A percentile compares a stretch with the other conserved stretches of the same genome.
These are phyloP conservation scores for Falco punctatus DNA, from an alignment of 2,113 vertebrate genomes.

Conservation along the genomic window DNA sequence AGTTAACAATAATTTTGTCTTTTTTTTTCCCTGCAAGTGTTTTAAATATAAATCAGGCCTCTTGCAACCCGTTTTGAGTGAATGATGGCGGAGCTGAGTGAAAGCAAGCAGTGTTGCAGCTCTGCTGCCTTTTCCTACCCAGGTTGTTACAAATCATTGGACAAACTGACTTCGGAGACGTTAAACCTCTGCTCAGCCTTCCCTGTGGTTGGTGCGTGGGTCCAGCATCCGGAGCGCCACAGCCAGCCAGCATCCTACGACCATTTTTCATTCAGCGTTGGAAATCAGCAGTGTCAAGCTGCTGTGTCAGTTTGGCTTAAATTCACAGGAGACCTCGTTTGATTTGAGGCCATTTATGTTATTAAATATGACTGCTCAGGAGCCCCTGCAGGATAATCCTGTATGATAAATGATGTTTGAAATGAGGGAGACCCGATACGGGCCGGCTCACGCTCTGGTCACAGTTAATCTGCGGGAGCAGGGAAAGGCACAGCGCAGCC, in stretches of 20 bases:
- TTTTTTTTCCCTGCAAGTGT: too few species aligned
- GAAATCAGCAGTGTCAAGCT: background rate
- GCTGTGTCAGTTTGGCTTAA: background rate
- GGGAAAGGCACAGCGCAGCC: background rate
- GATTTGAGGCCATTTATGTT: background rate
- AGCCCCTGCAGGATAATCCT: conserved; percentile 7
- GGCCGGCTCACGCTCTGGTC: background rate
- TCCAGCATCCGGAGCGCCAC: accelerated
- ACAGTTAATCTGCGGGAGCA: background rate
- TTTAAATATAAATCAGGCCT: background rate
- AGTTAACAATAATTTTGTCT: background rate
- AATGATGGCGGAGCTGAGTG: background rate
- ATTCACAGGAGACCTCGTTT: background rate
- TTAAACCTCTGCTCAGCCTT: accelerated
- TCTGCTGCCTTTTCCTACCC: background rate
- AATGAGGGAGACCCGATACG: background rate
- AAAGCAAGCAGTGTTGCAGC: background rate
- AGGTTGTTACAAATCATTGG: accelerated
- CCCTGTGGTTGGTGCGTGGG: accelerated
- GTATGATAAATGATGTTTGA: background rate
- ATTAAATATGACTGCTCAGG: conserved; percentile 13
- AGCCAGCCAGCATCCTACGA: accelerated
- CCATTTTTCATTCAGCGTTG: background rate
- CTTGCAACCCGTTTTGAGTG: accelerated
- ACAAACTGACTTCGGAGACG: accelerated